A percentile compares a stretch with the other conserved stretches of the same genome.
Evolutionary conservation across 2,113 vertebrate genomes (phyloP).

Genomic region (Periophthalmodon schlosseri): DNA sequence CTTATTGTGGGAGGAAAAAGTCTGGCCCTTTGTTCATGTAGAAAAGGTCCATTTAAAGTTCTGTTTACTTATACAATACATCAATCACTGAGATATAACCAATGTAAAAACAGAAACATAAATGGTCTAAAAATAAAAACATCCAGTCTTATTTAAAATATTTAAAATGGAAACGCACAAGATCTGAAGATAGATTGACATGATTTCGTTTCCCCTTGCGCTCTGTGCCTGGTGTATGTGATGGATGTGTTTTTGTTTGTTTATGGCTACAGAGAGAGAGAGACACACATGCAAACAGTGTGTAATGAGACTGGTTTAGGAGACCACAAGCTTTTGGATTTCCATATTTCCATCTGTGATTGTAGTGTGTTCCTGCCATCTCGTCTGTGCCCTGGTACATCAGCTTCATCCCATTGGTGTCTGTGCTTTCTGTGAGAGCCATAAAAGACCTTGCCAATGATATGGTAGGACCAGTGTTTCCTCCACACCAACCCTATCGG

Average conservation of each 20-base stretch:
- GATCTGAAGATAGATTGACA: neutral
- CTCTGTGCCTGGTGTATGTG: neutral
- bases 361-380: conserved; percentile 84
- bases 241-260: neutral
- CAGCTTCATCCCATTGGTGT: conserved; percentile 79
- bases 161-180: neutral
- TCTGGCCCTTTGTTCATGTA: too few species aligned
- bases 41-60: neutral
- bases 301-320: neutral
- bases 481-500: too few species aligned
- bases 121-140: neutral
- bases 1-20: too few species aligned
- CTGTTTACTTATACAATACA: neutral
- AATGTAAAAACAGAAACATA: neutral
- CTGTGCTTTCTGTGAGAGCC: conserved; percentile 82
- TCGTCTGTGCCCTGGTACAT: conserved; percentile 91
- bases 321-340: neutral
- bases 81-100: neutral
- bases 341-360: conserved; percentile 17
- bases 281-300: neutral
- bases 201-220: neutral
- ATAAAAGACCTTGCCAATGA: conserved; percentile 86
- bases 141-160: neutral
- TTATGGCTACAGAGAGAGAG: neutral
- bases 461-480: conserved; percentile 78